Evolutionary conservation across 2,113 vertebrate species (phyloP).

Genomic region (Syrrhaptes paradoxus): DNA sequence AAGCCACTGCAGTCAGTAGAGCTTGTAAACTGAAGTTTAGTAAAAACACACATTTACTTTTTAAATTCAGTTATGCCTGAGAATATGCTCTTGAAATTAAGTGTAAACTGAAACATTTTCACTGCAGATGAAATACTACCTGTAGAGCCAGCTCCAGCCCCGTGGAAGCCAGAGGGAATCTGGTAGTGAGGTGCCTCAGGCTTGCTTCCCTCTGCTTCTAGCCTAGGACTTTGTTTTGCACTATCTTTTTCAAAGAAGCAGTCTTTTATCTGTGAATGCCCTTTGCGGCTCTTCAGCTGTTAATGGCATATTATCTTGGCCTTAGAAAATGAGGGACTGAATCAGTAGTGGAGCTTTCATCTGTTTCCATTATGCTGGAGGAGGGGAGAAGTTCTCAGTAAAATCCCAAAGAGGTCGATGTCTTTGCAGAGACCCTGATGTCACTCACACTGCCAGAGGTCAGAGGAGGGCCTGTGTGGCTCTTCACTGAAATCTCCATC

Average conservation of each 20-base stretch:
- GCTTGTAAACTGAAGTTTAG: neutral
- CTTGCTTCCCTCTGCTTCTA: neutral
- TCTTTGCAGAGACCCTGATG: neutral
- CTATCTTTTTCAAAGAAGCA: neutral
- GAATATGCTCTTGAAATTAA: neutral
- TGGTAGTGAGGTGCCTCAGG: rapidly evolving
- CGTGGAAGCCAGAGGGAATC: neutral
- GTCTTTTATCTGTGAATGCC: neutral
- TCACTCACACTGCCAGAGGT: rapidly evolving
- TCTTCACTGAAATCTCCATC: neutral
- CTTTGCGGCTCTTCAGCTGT: neutral
- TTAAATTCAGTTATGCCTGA: neutral
- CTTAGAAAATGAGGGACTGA: neutral
- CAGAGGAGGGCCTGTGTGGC: neutral
- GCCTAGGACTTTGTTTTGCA: neutral
- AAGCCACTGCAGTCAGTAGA: neutral
- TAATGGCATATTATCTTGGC: neutral
- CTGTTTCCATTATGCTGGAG: neutral
- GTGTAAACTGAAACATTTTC: neutral
- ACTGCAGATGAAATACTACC: neutral
- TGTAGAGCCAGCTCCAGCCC: neutral
- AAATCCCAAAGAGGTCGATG: neutral
- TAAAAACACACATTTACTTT: neutral
- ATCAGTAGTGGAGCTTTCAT: neutral
- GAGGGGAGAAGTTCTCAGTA: neutral